phyloP scores from a whole-genome alignment of 2,113 vertebrate genomes.

The Ia io region DNA sequence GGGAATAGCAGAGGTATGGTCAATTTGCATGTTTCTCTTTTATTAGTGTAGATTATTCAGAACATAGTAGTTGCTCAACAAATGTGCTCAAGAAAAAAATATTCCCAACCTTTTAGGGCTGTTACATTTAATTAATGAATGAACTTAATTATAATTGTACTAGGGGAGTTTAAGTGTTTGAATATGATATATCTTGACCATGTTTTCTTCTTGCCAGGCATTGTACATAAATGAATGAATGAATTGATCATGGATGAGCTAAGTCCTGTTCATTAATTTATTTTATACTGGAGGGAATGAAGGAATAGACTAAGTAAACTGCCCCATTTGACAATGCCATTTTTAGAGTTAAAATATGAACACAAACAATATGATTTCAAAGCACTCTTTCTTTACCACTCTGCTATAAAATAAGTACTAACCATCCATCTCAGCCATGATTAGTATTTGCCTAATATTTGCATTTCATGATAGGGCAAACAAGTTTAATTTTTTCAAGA shows the following conservation, averaged over 20 bases:
- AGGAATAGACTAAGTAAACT: neutral
- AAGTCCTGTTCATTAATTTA: neutral
- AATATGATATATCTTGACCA: neutral
- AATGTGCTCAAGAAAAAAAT: neutral
- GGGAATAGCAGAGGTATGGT: no score
- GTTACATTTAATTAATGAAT: neutral
- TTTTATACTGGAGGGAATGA: neutral
- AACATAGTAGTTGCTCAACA: neutral
- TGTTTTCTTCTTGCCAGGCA: neutral
- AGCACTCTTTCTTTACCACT: neutral
- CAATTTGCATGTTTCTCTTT: no score
- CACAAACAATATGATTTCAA: neutral
- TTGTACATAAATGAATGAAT: neutral
- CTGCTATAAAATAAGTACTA: neutral
- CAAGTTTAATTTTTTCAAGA: neutral
- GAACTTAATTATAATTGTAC: neutral
- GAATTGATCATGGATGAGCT: neutral
- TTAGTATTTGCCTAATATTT: neutral
- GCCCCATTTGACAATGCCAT: neutral
- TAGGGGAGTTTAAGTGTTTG: neutral
- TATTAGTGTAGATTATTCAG: neutral
- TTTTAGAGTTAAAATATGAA: neutral
- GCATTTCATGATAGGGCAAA: neutral
- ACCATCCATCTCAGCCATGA: neutral
- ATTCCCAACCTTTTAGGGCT: neutral